phyloP scores from a whole-genome alignment of 2,888 invertebrate species.

The Caenorhabditis plicata region DNA sequence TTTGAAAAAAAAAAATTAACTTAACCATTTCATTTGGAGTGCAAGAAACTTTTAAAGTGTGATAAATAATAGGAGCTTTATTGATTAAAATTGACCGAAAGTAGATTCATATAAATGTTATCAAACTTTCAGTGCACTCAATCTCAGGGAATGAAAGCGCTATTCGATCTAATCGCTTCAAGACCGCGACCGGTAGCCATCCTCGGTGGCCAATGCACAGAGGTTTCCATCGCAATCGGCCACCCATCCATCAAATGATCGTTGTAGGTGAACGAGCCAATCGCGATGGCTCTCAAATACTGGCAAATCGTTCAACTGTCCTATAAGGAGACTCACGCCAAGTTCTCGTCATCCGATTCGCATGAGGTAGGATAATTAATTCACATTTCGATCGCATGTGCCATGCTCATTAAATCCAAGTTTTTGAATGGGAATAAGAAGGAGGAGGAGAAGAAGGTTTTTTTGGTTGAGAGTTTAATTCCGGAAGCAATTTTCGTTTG shows the following conservation, averaged over 20 bases:
- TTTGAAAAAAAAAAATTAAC: background rate
- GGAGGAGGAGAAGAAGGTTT: too few species aligned
- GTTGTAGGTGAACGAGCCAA: conserved; percentile 60
- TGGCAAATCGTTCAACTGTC: conserved; percentile 83
- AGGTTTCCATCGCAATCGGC: conserved; percentile 10
- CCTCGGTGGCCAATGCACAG: conserved; percentile 62
- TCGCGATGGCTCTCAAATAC: conserved; percentile 73
- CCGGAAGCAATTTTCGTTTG: too few species aligned
- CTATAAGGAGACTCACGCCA: conserved; percentile 64
- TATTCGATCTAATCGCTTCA: conserved; percentile 61
- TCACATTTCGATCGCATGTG: conserved; percentile 6
- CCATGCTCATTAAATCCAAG: conserved; percentile 10
- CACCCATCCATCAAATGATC: background rate
- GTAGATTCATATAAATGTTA: background rate
- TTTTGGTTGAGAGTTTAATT: too few species aligned
- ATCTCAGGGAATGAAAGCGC: conserved; percentile 61
- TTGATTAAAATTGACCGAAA: background rate
- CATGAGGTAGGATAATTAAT: conserved; percentile 50
- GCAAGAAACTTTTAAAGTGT: background rate
- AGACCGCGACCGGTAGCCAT: conserved; percentile 56
- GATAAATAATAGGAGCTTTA: background rate
- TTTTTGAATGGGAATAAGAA: too few species aligned
- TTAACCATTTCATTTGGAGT: too few species aligned
- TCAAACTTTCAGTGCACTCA: conserved; percentile 64
- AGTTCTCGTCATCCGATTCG: conserved; percentile 61